Base-by-base conservation (phyloP, 2,888 invertebrate species). In the Heliconius charithonia region DNA sequence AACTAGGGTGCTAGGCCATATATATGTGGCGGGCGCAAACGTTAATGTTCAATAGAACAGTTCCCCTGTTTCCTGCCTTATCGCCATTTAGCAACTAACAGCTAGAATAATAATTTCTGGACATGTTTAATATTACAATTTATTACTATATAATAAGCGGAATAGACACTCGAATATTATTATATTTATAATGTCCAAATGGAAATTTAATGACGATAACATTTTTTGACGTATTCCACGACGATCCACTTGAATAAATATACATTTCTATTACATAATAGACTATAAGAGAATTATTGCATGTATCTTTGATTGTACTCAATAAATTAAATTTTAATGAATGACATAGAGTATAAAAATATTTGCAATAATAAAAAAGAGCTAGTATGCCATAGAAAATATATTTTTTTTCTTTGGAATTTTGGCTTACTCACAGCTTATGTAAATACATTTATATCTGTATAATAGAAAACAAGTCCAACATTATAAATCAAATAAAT, bases 61-160 rank as follows among this genome's bases (percentile, higher is more conserved):
- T 84, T 84, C 81, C 66, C 82, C 81, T 80, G 81, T 82, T 89
- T 89, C 88, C 90, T 87, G 87, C 87, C 89, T 91, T 90, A 91
- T 90, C 90, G 85, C 84, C 80, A 79, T 74, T 81, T 82, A 84
- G 77, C 82, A 79, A 82, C 79, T 78, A 81, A 76, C 84, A 86
- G 83, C 85, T 85, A 87, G 84, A 83, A 86, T 87, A 81, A 79
- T 76, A 75, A 79, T 83, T 84, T 81, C 77, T 78, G 74, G 77
- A 76, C 81, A 84, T 81, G 84, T 84, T 82, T 81, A 67, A 41
- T 70, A 16, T 71, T 67, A 37, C 9, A n/a, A 72, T 13, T 56
- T 16, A 56, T 56, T 72, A 71, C 22, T 3, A 29, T 51, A 22
- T 29, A 56, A 32, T 72, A 51, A 13, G 3, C 32, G 12, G 9